phyloP scores from a whole-genome alignment of 1,140 invertebrate genomes.

The Neomicropteryx cornuta region DNA sequence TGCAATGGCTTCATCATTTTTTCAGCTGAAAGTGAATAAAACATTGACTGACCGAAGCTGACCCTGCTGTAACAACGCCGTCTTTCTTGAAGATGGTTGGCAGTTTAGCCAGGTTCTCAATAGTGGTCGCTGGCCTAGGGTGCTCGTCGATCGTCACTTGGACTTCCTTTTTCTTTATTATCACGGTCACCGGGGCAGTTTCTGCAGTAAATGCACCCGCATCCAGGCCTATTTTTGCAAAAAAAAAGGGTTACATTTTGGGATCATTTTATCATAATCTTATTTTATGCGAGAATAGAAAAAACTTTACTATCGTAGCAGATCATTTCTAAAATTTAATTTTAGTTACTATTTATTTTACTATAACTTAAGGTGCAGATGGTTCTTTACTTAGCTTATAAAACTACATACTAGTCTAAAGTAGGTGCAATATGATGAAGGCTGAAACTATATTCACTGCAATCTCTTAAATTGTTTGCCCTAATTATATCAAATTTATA shows the following conservation, averaged over 20 bases:
- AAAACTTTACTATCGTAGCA: background rate
- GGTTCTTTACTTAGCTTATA: no score
- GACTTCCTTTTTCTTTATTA: constrained; percentile 71
- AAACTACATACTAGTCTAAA: no score
- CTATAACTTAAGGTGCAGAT: no score
- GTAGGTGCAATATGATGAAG: no score
- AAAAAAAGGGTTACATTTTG: no score
- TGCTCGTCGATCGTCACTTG: constrained; percentile 85
- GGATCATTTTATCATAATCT: constrained; percentile 5
- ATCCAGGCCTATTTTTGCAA: constrained; percentile 78
- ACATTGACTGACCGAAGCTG: constrained; percentile 68
- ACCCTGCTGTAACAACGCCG: constrained; percentile 90
- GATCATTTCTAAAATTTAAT: background rate
- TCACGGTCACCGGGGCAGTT: constrained; percentile 77
- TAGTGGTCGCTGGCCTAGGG: constrained; percentile 77
- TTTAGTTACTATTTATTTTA: no score
- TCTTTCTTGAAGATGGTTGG: constrained; percentile 92
- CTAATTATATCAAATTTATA: no score
- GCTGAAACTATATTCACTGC: no score
- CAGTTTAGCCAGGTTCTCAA: constrained; percentile 75
- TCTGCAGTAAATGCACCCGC: constrained; percentile 84
- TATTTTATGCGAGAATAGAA: background rate
- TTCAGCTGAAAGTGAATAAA: constrained; percentile 4
- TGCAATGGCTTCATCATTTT: background rate
- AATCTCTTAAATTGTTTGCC: no score